These are phyloP conservation scores for Pampus argenteus DNA, from an alignment of 2,797 vertebrate species.

Conservation along the genomic window DNA sequence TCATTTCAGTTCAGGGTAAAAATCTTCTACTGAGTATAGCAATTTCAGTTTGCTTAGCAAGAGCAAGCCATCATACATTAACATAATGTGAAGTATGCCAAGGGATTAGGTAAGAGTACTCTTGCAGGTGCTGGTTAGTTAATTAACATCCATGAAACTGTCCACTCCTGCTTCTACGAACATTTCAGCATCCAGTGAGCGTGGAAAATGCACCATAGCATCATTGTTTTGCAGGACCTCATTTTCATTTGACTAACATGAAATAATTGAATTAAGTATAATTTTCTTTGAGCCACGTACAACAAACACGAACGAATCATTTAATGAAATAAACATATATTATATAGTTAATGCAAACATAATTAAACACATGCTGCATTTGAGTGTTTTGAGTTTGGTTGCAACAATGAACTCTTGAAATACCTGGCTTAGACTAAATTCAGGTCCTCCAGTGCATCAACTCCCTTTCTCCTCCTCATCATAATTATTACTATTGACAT, in stretches of 20 bases:
- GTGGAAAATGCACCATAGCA: too few species aligned
- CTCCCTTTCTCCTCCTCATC: neutral
- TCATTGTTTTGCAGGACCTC: neutral
- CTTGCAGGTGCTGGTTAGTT: too few species aligned
- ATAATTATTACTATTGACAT: conserved; percentile 9
- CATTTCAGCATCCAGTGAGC: too few species aligned
- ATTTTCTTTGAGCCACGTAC: neutral
- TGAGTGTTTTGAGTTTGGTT: neutral
- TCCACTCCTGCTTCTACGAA: too few species aligned
- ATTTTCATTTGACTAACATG: neutral
- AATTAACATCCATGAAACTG: neutral
- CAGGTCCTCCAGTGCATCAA: neutral
- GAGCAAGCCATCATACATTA: too few species aligned
- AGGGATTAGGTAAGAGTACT: neutral
- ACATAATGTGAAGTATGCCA: neutral
- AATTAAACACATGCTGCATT: neutral
- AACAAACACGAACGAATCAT: neutral
- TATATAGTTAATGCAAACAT: neutral
- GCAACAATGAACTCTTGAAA: neutral
- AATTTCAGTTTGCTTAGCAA: too few species aligned
- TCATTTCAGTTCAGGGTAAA: too few species aligned
- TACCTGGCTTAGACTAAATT: neutral
- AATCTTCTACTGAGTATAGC: too few species aligned
- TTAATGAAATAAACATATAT: neutral
- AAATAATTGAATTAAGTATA: neutral